These are phyloP conservation scores for Sclerurus mexicanus DNA, from an alignment of 2,113 vertebrate species.

Conservation along the genomic window DNA sequence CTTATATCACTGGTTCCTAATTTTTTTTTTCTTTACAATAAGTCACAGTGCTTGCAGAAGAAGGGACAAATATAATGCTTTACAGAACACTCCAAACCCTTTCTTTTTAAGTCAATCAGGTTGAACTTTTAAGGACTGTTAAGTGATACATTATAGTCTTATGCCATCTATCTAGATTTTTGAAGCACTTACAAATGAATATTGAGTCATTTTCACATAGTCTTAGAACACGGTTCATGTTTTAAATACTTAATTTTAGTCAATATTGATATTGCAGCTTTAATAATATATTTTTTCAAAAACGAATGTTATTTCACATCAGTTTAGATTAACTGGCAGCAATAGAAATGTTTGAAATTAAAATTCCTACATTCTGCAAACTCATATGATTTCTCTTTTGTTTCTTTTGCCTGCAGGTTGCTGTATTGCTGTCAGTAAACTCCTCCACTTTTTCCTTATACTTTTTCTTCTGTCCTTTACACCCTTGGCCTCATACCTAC, in stretches of 20 bases:
- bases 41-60: background rate
- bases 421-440: background rate
- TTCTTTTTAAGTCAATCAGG: background rate
- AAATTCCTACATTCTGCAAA: background rate
- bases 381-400: background rate
- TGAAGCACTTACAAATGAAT: background rate
- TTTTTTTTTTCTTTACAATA: background rate
- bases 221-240: background rate
- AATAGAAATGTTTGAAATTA: background rate
- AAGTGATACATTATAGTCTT: background rate
- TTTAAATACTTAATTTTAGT: background rate
- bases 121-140: background rate
- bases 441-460: background rate
- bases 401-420: background rate
- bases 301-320: background rate
- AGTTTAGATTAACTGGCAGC: background rate
- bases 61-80: background rate
- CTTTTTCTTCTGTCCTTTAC: background rate
- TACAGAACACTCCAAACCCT: background rate
- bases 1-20: background rate
- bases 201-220: background rate
- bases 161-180: background rate
- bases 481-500: background rate
- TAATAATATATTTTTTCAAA: background rate
- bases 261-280: background rate